Conservation (phyloP, 1,140 invertebrate species). For the Bathynomus jamesi region DNA sequence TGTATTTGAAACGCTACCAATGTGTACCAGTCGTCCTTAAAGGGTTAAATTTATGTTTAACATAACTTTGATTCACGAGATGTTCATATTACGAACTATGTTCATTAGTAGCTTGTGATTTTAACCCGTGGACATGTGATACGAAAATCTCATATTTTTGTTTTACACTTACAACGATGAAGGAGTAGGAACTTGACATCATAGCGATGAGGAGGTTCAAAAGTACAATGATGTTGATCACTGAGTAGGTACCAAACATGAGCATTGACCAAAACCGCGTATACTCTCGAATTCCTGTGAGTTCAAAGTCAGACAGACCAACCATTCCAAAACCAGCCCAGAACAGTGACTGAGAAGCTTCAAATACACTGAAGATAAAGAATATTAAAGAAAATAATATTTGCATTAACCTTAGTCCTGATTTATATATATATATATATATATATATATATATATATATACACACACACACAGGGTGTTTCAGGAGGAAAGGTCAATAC, state of each 20-base stretch:
- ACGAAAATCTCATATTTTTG: too few species aligned
- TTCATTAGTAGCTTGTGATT: too few species aligned
- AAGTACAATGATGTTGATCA: constrained; percentile 76
- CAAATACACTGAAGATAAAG: constrained; percentile 64
- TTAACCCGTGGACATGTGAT: too few species aligned
- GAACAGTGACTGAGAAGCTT: constrained; percentile 79
- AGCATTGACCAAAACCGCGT: constrained; percentile 70
- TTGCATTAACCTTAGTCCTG: background rate
- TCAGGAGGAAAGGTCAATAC: too few species aligned
- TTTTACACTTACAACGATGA: constrained; percentile 63
- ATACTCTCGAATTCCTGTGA: constrained; percentile 65
- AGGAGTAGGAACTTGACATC: constrained; percentile 82
- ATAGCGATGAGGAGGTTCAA: constrained; percentile 80
- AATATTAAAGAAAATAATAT: constrained; percentile 8
- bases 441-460: constrained; percentile 2
- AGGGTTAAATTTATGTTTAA: too few species aligned
- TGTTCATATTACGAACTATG: too few species aligned
- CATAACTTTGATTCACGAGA: too few species aligned
- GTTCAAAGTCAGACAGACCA: constrained; percentile 67
- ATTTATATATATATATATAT: constrained; percentile 8
- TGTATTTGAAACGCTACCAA: too few species aligned
- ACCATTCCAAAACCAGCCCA: constrained; percentile 83
- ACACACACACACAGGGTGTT: background rate
- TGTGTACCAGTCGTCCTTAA: too few species aligned
- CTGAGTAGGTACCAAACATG: constrained; percentile 72